Evolutionary conservation across 2,113 vertebrate genomes (phyloP), one percentile per base, ranked within the genome.

Genomic region (Pavo muticus): DNA sequence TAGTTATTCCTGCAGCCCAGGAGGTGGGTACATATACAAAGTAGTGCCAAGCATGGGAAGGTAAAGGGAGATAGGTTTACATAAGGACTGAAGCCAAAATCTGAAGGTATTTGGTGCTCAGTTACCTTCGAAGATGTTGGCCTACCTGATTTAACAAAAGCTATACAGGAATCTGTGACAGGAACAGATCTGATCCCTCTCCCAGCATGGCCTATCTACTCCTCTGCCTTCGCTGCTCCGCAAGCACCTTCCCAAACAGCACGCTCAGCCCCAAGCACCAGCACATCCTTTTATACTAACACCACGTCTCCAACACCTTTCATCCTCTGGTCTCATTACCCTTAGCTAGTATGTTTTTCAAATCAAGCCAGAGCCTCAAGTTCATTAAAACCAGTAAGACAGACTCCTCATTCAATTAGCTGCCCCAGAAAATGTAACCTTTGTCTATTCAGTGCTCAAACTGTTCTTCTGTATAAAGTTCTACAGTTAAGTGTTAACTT

Each of bases 241-340:
- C 39, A 39, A 78, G 61, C n/a, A 37, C 30, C 50, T n/a, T 29
- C n/a, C 52, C 59, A 50, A 40, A 27, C 40, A 44, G 57, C 68
- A 40, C 10, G 4, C 14, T 1, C 59, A 47, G 64, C 32, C 60
- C 69, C n/a, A 2, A 4, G 21, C 0, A 0, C n/a, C 1, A 0
- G 6, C 10, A 59, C 0, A 0, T 16, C 32, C 52, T 52, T 64
- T 32, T 14, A 69, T 16, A 18, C 52, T 16, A 75, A 42, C 1
- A 0, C 21, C 2, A 1, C 42, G 39, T 80, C 73, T 65, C 82
- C 69, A 76, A 39, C 65, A 47, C 60, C 65, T 32, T 77, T 88
- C 75, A 71, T 59, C 37, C 75, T 39, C 84, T 32, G 14, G 5
- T 24, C 48, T 35, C 50, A 65, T 59, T 44, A 60, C n/a, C 42